Evolutionary conservation across 2,888 invertebrate species (phyloP).

Genomic region (Rotaria socialis): DNA sequence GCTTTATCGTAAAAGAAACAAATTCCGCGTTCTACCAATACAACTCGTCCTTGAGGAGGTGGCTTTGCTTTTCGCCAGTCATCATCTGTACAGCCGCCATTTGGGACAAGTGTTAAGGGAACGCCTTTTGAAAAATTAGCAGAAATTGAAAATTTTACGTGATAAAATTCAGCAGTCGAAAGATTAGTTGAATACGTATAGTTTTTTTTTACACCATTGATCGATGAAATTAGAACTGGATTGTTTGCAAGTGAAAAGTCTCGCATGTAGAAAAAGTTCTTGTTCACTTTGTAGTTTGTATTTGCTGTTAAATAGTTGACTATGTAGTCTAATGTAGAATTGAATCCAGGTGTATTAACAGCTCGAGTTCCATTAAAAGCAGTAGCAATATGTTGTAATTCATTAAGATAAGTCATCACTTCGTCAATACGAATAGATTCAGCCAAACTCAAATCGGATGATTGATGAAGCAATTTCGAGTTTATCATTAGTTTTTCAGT

Average conservation of each 20-base stretch:
- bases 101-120: background rate
- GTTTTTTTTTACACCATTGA: background rate
- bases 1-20: background rate
- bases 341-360: background rate
- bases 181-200: background rate
- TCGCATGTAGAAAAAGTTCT: background rate
- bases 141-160: background rate
- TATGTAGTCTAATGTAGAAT: background rate
- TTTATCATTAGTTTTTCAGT: background rate
- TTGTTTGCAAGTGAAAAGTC: background rate
- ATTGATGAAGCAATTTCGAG: background rate
- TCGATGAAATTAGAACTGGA: background rate
- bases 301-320: background rate
- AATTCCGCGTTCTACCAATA: background rate
- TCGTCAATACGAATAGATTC: background rate
- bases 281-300: background rate
- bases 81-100: background rate
- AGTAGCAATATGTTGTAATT: background rate
- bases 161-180: background rate
- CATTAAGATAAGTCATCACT: background rate
- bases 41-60: background rate
- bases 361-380: background rate
- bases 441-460: background rate
- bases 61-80: background rate
- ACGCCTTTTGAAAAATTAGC: background rate